Evolutionary conservation across 1,140 invertebrate genomes (phyloP).

Genomic region (Triops longicaudatus): DNA sequence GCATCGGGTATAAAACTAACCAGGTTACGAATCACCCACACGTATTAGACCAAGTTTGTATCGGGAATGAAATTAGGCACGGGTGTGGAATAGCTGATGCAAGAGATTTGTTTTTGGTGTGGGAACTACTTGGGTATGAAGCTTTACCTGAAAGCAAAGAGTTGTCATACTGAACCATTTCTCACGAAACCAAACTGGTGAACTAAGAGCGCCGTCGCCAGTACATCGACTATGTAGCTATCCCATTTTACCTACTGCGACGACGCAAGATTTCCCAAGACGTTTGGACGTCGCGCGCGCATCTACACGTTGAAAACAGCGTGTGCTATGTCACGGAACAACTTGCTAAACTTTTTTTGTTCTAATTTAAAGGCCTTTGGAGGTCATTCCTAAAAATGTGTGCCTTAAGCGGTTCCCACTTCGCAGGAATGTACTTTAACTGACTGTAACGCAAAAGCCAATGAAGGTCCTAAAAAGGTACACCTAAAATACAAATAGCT

Average conservation of each 20-base stretch:
- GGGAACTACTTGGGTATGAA: too few relatives aligned
- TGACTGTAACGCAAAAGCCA: too few relatives aligned
- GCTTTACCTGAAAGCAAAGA: constrained; percentile 12
- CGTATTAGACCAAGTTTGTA: not conserved
- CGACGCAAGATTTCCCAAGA: not conserved
- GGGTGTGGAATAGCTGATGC: not conserved
- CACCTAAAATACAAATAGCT: too few relatives aligned
- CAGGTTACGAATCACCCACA: too few relatives aligned
- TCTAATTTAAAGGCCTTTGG: too few relatives aligned
- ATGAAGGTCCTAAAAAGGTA: too few relatives aligned
- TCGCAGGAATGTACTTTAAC: too few relatives aligned
- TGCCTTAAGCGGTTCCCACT: too few relatives aligned
- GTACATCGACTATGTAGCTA: not conserved
- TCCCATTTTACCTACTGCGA: not conserved
- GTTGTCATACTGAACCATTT: constrained; percentile 6
- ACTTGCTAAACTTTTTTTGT: too few relatives aligned
- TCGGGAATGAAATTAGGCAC: not conserved
- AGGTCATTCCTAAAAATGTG: too few relatives aligned
- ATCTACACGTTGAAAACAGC: not conserved
- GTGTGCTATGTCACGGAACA: not conserved
- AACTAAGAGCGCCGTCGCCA: constrained; percentile 9
- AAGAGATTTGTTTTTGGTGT: not conserved
- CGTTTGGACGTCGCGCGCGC: not conserved
- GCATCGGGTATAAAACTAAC: too few relatives aligned
- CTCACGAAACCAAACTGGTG: constrained; percentile 3